Evolutionary conservation across 2,113 vertebrate genomes (phyloP).

Genomic region (Bubo blakistoni): DNA sequence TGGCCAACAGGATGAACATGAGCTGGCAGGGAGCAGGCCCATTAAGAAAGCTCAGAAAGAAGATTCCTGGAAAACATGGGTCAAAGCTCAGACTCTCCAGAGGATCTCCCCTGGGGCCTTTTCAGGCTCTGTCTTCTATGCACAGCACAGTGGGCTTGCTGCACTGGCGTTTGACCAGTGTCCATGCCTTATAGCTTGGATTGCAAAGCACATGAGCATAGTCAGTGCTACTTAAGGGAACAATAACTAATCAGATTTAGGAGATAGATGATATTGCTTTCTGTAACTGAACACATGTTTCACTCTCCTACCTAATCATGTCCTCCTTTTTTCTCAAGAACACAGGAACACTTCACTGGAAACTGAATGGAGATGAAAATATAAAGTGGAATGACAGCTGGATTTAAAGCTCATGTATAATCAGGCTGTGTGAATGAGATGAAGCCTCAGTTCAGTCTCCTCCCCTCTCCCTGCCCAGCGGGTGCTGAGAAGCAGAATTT

Average conservation of each 20-base stretch:
- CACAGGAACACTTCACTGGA: slow-evolving; percentile 3
- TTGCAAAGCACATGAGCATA: neutral
- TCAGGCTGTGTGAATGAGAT: neutral
- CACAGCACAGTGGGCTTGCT: neutral
- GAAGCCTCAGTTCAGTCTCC: neutral
- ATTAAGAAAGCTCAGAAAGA: neutral
- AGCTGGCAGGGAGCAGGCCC: neutral
- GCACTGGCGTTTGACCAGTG: neutral
- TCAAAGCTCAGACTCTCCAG: neutral
- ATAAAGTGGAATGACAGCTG: neutral
- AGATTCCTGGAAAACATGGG: neutral
- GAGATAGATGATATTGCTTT: neutral
- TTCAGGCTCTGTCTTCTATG: neutral
- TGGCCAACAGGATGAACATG: neutral
- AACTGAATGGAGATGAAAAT: slow-evolving; percentile 6
- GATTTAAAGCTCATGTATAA: neutral
- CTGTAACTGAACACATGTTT: neutral
- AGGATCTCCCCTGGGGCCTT: neutral
- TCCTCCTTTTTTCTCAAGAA: neutral
- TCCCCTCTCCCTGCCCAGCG: neutral
- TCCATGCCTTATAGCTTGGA: neutral
- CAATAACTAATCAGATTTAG: slow-evolving; percentile 35
- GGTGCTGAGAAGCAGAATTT: neutral
- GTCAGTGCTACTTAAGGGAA: neutral
- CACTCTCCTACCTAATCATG: neutral